Evolutionary conservation across 2,797 vertebrate species (phyloP).

Genomic region (Tragopan temminckii): DNA sequence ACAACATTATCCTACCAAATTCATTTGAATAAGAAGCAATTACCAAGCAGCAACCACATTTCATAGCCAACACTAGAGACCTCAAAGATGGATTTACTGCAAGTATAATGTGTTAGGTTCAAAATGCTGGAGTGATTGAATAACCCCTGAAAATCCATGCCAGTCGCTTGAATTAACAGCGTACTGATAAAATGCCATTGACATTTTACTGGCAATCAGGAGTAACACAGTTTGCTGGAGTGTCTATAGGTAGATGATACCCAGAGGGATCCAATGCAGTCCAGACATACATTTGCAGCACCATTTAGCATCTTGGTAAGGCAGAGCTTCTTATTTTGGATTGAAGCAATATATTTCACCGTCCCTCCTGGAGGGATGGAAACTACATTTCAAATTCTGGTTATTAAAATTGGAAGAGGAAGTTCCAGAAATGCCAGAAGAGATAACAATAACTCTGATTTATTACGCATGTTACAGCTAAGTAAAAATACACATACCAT

Average conservation of each 20-base stretch:
- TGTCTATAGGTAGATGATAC: background rate
- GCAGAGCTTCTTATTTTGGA: background rate
- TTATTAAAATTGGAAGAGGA: background rate
- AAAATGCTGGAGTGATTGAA: background rate
- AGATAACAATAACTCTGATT: background rate
- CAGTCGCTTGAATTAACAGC: background rate
- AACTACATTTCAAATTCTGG: background rate
- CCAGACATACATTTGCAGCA: background rate
- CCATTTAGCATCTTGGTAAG: background rate
- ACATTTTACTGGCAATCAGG: background rate
- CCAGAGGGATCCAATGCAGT: background rate
- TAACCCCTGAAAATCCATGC: background rate
- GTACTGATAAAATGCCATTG: background rate
- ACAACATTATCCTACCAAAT: background rate
- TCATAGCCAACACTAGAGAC: background rate
- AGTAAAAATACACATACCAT: background rate
- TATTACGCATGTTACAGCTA: background rate
- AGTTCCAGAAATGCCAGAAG: background rate
- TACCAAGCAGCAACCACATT: background rate
- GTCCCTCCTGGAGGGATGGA: background rate
- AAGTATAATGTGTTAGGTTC: background rate
- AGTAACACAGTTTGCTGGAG: background rate
- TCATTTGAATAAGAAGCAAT: background rate
- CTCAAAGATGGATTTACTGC: background rate
- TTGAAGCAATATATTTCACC: background rate